A percentile compares a stretch with the other conserved stretches of the same genome.
Conservation (phyloP, 2,888 invertebrate genomes). For the Meliscaeva auricollis region DNA sequence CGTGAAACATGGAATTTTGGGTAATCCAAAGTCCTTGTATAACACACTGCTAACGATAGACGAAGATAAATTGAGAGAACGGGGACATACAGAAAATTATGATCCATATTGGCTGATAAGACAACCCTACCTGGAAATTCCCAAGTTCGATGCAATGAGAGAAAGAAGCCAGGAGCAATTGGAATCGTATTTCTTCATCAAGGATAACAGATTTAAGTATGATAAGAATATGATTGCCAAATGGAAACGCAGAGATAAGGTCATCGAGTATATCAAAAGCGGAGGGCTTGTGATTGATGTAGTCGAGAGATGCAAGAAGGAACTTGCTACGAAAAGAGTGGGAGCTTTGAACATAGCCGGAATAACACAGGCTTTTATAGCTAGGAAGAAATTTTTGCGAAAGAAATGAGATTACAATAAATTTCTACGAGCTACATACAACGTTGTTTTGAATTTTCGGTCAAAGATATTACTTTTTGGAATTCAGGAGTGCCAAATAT, state of each 20-base stretch:
- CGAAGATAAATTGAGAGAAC: conserved; percentile 79
- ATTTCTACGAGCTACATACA: too few relatives aligned
- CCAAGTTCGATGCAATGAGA: conserved; percentile 77
- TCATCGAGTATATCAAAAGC: conserved; percentile 78
- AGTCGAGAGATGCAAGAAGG: conserved; percentile 80
- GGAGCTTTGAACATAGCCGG: background rate
- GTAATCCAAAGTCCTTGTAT: conserved; percentile 81
- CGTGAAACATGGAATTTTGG: conserved; percentile 81
- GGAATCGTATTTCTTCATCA: conserved; percentile 79
- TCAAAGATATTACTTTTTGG: too few relatives aligned
- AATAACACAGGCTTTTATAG: conserved; percentile 3
- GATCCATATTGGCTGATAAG: conserved; percentile 82
- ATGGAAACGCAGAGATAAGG: conserved; percentile 79
- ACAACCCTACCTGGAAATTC: conserved; percentile 80
- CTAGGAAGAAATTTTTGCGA: conserved; percentile 18
- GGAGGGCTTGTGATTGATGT: conserved; percentile 78
- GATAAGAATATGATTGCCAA: conserved; percentile 76
- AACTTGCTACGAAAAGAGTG: conserved; percentile 86
- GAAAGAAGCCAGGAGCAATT: conserved; percentile 74
- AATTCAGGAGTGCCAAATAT: too few relatives aligned
- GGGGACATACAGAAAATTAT: conserved; percentile 78
- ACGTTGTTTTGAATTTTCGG: background rate
- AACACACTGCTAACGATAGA: conserved; percentile 80
- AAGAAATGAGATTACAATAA: conserved; percentile 10
- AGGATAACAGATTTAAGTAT: conserved; percentile 77